A percentile compares a stretch with the other conserved stretches of the same genome.
Evolutionary conservation across 92 coral and sea anemone species (phyloP).

Genomic region (Heteractis magnifica): DNA sequence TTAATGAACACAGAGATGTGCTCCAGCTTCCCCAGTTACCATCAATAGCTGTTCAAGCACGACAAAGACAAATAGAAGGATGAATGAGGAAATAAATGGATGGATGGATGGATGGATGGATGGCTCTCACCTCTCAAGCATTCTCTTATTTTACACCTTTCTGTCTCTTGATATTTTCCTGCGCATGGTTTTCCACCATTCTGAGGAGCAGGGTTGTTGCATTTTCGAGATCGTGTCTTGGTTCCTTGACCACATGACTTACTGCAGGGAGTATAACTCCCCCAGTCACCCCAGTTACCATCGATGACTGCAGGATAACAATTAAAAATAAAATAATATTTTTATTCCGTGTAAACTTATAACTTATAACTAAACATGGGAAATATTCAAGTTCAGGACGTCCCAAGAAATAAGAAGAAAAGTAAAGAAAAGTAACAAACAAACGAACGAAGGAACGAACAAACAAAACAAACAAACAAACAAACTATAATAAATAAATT

Average conservation of each 20-base stretch:
- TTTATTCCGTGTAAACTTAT: neutral
- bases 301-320: constrained; percentile 24
- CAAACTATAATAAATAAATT: too few relatives aligned
- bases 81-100: neutral
- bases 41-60: constrained; percentile 15
- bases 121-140: constrained; percentile 23
- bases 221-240: constrained; percentile 17
- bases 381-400: too few relatives aligned
- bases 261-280: constrained; percentile 32
- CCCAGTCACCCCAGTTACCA: constrained; percentile 59
- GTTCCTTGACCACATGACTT: constrained; percentile 44
- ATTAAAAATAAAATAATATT: neutral
- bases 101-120: too few relatives aligned
- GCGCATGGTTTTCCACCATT: constrained; percentile 43
- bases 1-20: constrained; percentile 36
- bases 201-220: constrained; percentile 50
- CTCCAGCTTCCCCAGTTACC: constrained; percentile 65
- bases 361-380: too few relatives aligned
- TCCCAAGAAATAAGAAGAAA: too few relatives aligned
- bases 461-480: too few relatives aligned
- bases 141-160: constrained; percentile 12
- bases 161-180: constrained; percentile 21
- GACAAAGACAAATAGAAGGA: neutral
- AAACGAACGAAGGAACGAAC: too few relatives aligned
- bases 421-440: too few relatives aligned